Conservation (phyloP, 2,797 vertebrate genomes). For the Acrossocheilus fasciatus region DNA sequence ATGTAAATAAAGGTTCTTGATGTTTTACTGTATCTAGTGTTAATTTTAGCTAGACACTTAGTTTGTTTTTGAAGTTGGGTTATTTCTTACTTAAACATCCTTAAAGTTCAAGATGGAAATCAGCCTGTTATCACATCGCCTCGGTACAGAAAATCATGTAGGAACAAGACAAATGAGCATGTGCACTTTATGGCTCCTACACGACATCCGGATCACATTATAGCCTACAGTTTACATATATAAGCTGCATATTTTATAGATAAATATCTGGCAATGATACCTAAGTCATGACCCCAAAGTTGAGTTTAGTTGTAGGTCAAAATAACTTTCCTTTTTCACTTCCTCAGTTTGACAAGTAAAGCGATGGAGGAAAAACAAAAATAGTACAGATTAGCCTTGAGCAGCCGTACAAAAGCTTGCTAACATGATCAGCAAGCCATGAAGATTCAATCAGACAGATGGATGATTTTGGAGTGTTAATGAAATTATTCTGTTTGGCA, state of each 20-base stretch:
- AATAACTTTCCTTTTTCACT: constrained; percentile 34
- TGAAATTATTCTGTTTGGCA: constrained; percentile 43
- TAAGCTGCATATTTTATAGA: neutral
- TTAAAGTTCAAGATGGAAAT: constrained; percentile 25
- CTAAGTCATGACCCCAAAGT: neutral
- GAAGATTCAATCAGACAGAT: constrained; percentile 47
- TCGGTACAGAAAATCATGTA: neutral
- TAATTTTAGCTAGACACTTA: too few species aligned
- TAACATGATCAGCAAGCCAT: constrained; percentile 48
- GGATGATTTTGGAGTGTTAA: constrained; percentile 45
- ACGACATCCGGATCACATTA: neutral
- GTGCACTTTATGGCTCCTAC: neutral
- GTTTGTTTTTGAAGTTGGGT: too few species aligned
- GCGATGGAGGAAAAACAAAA: constrained; percentile 3
- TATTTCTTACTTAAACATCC: neutral
- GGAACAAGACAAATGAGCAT: neutral
- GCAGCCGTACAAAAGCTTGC: constrained; percentile 23
- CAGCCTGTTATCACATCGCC: neutral
- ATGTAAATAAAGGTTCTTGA: neutral
- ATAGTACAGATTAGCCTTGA: constrained; percentile 7
- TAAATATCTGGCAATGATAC: too few species aligned
- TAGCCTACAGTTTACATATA: neutral
- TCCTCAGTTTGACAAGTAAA: constrained; percentile 21
- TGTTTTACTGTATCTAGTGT: too few species aligned
- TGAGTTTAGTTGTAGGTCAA: constrained; percentile 42